phyloP scores from a whole-genome alignment of 2,888 invertebrate species.

The Stenolophus ochropezus region DNA sequence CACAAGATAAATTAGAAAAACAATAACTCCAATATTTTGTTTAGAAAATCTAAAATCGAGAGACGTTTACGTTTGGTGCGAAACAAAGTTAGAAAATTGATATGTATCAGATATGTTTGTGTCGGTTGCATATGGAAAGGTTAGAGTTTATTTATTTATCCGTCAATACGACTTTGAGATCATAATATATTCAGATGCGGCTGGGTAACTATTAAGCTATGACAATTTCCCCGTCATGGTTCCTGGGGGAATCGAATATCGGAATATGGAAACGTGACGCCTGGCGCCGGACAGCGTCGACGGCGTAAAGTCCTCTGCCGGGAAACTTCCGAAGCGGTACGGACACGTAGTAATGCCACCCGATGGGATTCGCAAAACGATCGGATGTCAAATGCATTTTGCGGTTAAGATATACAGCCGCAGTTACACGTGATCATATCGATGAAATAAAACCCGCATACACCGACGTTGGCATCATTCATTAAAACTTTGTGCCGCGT shows the following conservation, averaged over 20 bases:
- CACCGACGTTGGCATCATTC: background rate
- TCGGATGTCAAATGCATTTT: slow-evolving; percentile 58
- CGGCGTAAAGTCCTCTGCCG: slow-evolving; percentile 18
- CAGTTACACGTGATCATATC: slow-evolving; percentile 45
- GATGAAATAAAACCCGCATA: slow-evolving; percentile 36
- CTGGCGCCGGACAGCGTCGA: slow-evolving; percentile 22
- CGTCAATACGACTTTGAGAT: slow-evolving; percentile 20
- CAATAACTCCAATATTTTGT: too few relatives aligned
- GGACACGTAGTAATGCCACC: slow-evolving; percentile 50
- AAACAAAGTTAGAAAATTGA: too few relatives aligned
- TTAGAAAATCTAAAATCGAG: too few relatives aligned
- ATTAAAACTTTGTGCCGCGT: background rate
- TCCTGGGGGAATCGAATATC: slow-evolving; percentile 23
- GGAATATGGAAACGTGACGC: slow-evolving; percentile 46
- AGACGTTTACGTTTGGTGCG: too few relatives aligned
- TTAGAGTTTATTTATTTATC: slow-evolving; percentile 34
- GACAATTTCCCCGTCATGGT: slow-evolving; percentile 30
- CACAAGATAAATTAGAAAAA: too few relatives aligned
- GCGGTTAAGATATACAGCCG: slow-evolving; percentile 52
- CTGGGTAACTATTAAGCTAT: slow-evolving; percentile 46
- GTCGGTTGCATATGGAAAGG: slow-evolving; percentile 17
- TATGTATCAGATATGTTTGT: background rate
- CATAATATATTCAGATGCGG: slow-evolving; percentile 41
- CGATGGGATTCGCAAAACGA: slow-evolving; percentile 54
- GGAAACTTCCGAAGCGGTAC: slow-evolving; percentile 47